Evolutionary conservation across 2,797 vertebrate species (phyloP), one percentile per base, ranked within the genome.

Genomic region (Acanthurus tractus): DNA sequence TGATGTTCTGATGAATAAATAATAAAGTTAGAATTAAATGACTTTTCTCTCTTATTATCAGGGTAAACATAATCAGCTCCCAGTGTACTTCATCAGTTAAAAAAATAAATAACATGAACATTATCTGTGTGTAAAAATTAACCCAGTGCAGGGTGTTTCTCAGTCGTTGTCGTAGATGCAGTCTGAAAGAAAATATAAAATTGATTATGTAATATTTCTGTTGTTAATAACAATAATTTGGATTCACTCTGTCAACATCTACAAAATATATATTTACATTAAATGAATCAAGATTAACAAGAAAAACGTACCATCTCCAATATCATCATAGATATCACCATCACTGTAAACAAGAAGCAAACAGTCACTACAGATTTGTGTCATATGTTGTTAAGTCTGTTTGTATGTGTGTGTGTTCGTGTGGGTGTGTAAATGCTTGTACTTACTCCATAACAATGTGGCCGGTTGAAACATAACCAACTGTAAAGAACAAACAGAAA

Each of bases 291-390:
- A 22, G 2, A 62, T 29, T 9, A 40, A 55, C 5, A 62, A 10
- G 45, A 40, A 38, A 12, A 67, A 94, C 96, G 14, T 96, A 99
- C 98, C 97, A 1, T 97, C 96, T 87, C 95, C 96, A 72, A 98
- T 94, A 40, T 98, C 97, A 57, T 99, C 97, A 6, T 98, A 99
- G 89, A 99, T 99, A 38, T 98, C 97, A 46, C 93, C 95, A 83
- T 98, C 96, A 2, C 97, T 98, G 93, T 67, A 29, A 74, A 77
- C 1, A 49, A 70, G 84, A 53, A 55, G 46, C 61, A 70, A 75
- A 64, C 0, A 0, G 50, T 88, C 55, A 76, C 45, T 50, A 50
- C 42, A 45, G 13, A 44, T 34, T 34, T 34, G 29, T 34, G 29
- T 3, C 36, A 9, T 4, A 53, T 20, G 7, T 17, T 70, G 40